Base-by-base conservation (phyloP, 2,888 invertebrate species). In the Euspilapteryx auroguttella region DNA sequence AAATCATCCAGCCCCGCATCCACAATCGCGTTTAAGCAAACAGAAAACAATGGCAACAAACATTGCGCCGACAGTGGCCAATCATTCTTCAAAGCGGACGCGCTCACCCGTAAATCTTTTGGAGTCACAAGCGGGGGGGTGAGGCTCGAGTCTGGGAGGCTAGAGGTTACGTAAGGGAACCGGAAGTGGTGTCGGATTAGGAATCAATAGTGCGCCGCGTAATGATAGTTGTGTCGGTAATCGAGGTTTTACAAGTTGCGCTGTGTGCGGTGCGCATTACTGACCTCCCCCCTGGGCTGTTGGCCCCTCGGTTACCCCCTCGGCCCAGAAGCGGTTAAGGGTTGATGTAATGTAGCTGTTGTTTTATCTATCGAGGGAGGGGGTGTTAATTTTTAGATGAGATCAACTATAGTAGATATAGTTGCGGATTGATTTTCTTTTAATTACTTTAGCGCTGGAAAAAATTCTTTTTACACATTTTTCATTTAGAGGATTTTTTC, bases 181-280 rank as follows among this genome's bases (percentile, higher is more conserved):
- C 68, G 73, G 73, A 73, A 73, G 73, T 73, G 22, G 15, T 27
- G 73, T n/a, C 73, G 71, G 73, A 73, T 75, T 75, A 75, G 73
- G 73, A 73, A 75, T 75, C 73, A 71, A 75, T 75, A 75, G 73
- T 75, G 68, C 57, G 57, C 59, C 47, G n/a, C 49, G 64, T 71
- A 73, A 73, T 73, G 69, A 73, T 73, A 73, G 73, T 73, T 73
- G 69, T 62, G 57, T 22, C 55, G 53, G 66, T 59, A 64, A 62
- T 64, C 55, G 63, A 37, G 41, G 45, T 52, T 50, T 52, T 50
- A 61, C 55, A 27, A 17, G 20, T 24, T 64, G 68, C 66, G 68
- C 66, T 53, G 59, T 49, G 46, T 41, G 51, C 43, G 56, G 62
- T 57, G 65, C 61, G 52, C 43, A 15, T 24, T 24, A 28, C 17